Percentiles rank a stretch among this genome's conserved stretches.
These are phyloP conservation scores for Chymomyza fuscimana DNA, from an alignment of 2,888 invertebrate genomes.

Conservation along the genomic window DNA sequence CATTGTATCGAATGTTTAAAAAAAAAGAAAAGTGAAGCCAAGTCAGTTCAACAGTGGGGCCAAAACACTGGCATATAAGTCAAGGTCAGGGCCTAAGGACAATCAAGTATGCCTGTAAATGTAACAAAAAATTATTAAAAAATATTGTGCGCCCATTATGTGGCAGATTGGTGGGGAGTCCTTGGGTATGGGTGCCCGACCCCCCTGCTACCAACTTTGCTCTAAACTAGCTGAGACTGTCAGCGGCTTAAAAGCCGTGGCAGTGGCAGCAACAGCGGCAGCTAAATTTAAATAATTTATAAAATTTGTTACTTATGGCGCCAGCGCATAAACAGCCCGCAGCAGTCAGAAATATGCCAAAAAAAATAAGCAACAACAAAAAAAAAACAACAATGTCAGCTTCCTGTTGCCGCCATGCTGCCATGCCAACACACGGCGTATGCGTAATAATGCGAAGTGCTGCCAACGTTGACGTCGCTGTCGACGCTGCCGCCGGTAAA, in stretches of 20 bases:
- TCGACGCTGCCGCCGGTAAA: neutral
- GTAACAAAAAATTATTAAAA: conserved; percentile 4
- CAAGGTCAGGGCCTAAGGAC: conserved; percentile 51
- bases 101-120: neutral
- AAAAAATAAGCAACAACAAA: neutral
- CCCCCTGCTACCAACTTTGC: neutral
- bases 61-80: conserved; percentile 51
- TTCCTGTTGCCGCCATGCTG: neutral
- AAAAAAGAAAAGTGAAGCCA: neutral
- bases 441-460: conserved; percentile 64
- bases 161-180: neutral
- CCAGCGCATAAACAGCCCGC: conserved; percentile 47
- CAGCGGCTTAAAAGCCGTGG: conserved; percentile 71
- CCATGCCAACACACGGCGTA: conserved; percentile 50
- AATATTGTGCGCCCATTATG: conserved; percentile 30
- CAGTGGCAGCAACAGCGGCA: conserved; percentile 56
- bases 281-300: conserved; percentile 74
- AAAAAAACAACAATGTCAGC: conserved; percentile 2
- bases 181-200: conserved; percentile 15
- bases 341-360: conserved; percentile 15
- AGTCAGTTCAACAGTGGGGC: conserved; percentile 8
- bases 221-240: conserved; percentile 67
- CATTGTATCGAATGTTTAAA: neutral
- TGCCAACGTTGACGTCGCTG: neutral
- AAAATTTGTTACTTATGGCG: conserved; percentile 74